Base-by-base conservation (phyloP, 2,113 vertebrate genomes). In the Rallus limicola region DNA sequence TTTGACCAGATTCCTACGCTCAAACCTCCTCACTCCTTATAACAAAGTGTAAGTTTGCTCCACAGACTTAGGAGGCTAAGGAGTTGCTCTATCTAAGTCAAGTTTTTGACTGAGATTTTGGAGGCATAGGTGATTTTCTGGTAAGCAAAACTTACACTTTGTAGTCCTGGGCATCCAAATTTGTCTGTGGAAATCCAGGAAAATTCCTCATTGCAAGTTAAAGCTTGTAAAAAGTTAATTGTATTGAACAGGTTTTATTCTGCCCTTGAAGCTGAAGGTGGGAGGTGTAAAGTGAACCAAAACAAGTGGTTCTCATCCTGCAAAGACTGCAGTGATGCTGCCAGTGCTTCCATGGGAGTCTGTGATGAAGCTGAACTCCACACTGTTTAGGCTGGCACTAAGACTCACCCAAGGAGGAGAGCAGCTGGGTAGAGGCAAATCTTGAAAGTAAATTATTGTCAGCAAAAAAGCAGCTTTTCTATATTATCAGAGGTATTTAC, bases 401-500 rank as follows among this genome's bases (percentile, higher is more conserved):
- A 60, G 0, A 0, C 10, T 60, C 10, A n/a, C n/a, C 44, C 33
- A 31, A 67, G 58, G 21, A 82, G 26, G 23, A 88, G 46, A 82
- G 60, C 34, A 92, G 21, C 28, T 60, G 33, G 38, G 34, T 42
- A 84, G 52, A 86, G 69, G 25, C 10, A 92, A 83, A 28, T 65
- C 28, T 90, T 96, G 52, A 83, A 62, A 75, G 10, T 52, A 60
- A 83, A 95, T 90, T 90, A 90, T 58, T 2, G 0, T 9, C 64
- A 88, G n/a, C 4, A 82, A 67, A 88, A 83, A 77, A 58, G 38
- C 64, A 71, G 65, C 68, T 93, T 94, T 93, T 50, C 38, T 86
- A 14, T 88, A 69, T 69, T 94, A 76, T 68, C 84, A 83, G 58
- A 76, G 31, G 65, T 88, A 53, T 95, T 96, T 94, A 92, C 88